Evolutionary conservation across 2,888 invertebrate species (phyloP).

Genomic region (Sarcophaga variegata): DNA sequence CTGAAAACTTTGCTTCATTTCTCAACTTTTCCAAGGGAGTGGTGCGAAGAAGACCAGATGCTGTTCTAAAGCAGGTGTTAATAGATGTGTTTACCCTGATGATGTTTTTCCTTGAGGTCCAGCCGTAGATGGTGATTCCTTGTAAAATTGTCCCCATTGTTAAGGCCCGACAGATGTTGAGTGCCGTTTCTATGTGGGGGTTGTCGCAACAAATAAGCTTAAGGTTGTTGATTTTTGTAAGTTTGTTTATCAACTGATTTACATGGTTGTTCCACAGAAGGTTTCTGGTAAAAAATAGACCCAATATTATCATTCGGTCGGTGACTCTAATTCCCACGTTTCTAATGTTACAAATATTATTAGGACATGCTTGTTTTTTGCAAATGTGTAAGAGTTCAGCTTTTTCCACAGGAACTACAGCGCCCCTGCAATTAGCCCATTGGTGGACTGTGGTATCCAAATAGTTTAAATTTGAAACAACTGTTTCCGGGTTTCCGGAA

Average conservation of each 20-base stretch:
- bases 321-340: background rate
- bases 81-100: slow-evolving; percentile 31
- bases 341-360: background rate
- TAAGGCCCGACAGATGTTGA: slow-evolving; percentile 29
- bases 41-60: slow-evolving; percentile 24
- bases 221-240: slow-evolving; percentile 31
- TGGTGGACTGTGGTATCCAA: slow-evolving; percentile 9
- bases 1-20: background rate
- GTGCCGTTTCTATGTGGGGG: slow-evolving; percentile 31
- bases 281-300: slow-evolving; percentile 32
- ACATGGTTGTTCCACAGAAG: slow-evolving; percentile 44
- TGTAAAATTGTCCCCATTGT: slow-evolving; percentile 25
- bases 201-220: no score
- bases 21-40: slow-evolving; percentile 6
- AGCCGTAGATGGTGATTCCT: slow-evolving; percentile 29
- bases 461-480: background rate
- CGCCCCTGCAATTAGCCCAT: background rate
- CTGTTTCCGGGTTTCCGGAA: background rate
- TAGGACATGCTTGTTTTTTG: slow-evolving; percentile 8
- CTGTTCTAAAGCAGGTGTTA: slow-evolving; percentile 69
- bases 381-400: slow-evolving; percentile 18
- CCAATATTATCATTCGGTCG: slow-evolving; percentile 4
- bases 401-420: slow-evolving; percentile 13
- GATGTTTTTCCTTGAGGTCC: slow-evolving; percentile 7
- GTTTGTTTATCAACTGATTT: slow-evolving; percentile 10